These are phyloP conservation scores for Eurytoma adleriae DNA, from an alignment of 2,888 invertebrate genomes.

Conservation along the genomic window DNA sequence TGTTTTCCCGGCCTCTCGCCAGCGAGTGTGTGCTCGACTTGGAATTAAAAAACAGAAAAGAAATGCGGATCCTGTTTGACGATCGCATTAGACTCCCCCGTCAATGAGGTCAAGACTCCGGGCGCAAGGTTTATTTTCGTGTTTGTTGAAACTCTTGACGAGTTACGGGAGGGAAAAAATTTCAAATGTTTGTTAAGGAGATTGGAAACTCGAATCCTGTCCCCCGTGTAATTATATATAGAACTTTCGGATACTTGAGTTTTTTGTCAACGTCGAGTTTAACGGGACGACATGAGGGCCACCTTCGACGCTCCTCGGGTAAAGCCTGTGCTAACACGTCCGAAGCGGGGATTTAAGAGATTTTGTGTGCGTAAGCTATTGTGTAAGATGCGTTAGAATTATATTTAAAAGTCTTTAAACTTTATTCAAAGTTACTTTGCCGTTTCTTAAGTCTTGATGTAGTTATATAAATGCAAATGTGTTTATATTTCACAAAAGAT, in stretches of 20 bases:
- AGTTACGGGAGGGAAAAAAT: not conserved
- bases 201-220: constrained; percentile 36
- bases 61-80: constrained; percentile 14
- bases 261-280: constrained; percentile 20
- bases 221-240: constrained; percentile 29
- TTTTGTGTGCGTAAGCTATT: not conserved
- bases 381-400: too few species aligned
- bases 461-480: too few species aligned
- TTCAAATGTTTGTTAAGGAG: constrained; percentile 29
- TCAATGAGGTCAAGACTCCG: constrained; percentile 25
- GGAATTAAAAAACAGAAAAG: not conserved
- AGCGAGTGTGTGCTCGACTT: not conserved
- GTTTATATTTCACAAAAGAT: too few species aligned
- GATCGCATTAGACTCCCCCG: constrained; percentile 15
- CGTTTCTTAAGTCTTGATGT: too few species aligned
- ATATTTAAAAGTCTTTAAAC: too few species aligned
- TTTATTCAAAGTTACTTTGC: too few species aligned
- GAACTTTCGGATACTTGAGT: constrained; percentile 3
- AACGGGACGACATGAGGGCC: constrained; percentile 12
- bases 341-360: constrained; percentile 4
- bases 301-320: constrained; percentile 1
- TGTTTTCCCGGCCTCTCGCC: not conserved
- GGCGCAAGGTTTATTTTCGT: constrained; percentile 27
- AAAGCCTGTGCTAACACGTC: not conserved
- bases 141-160: constrained; percentile 29